Conservation (phyloP, 2,888 invertebrate species). For the Celastrina argiolus region DNA sequence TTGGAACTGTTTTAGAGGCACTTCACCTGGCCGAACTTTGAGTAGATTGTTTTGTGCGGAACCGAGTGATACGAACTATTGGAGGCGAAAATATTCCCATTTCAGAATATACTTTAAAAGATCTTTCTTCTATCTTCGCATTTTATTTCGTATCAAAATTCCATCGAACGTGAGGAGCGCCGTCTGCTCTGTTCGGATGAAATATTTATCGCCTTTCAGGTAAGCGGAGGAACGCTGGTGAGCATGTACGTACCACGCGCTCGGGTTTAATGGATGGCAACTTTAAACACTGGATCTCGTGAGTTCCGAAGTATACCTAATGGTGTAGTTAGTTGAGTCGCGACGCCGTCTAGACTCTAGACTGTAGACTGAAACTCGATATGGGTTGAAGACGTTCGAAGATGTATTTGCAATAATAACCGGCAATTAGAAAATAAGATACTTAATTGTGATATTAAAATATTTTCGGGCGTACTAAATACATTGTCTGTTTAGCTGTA, state of each 20-base stretch:
- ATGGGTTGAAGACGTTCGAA: neutral
- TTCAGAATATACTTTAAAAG: neutral
- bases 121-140: neutral
- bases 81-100: neutral
- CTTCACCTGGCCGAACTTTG: neutral
- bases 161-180: neutral
- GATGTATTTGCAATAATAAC: neutral
- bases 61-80: neutral
- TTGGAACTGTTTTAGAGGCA: neutral
- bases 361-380: neutral
- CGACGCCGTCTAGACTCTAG: neutral
- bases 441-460: neutral
- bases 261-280: neutral
- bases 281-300: neutral
- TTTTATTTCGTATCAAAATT: neutral
- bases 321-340: neutral
- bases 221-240: neutral
- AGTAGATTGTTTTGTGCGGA: neutral
- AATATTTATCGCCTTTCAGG: conserved; percentile 2
- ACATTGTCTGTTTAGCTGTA: no score
- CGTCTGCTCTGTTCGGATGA: neutral
- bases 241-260: neutral
- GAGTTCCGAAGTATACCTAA: neutral
- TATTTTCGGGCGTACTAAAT: no score
- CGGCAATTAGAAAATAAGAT: no score